Base-by-base conservation (phyloP, 2,797 vertebrate species). In the Danio kyathit region DNA sequence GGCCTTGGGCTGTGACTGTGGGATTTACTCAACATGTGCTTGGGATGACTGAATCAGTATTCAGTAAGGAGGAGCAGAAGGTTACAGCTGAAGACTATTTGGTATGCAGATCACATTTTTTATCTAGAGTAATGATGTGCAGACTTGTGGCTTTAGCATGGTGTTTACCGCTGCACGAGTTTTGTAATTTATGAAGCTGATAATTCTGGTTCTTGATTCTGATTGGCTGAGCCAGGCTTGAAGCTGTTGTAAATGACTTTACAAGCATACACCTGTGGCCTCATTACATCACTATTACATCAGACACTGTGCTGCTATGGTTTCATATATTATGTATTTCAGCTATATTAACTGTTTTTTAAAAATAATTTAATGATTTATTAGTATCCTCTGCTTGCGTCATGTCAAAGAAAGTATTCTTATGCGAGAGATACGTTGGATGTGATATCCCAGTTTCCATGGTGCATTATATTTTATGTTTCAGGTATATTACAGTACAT, bases 1-100 rank as follows among this genome's bases (percentile, higher is more conserved):
- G 87, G 90, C 90, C 91, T 92, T 92, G 90, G 5, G 1, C 85
- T 40, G 80, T 61, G 85, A 87, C 88, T 85, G 87, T 88, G 88
- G 91, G 72, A 91, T 91, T 92, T 92, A 90, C 86, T 90, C 86
- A 78, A 88, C 61, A 70, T 80, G 89, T 76, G 79, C 84, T 83
- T 72, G 82, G 79, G 69, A 90, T 85, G 83, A 90, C 83, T 87
- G 59, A 86, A 93, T 92, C 88, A 88, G 89, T 91, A 92, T 92
- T 92, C 90, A 85, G 86, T 87, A 85, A 83, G 79, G 54, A 40
- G 72, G 72, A 69, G 87, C 86, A 82, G 51, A 38, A 86, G 87
- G 88, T 74, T 63, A 79, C 21, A 19, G 41, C 41, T n/a, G 49
- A 59, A 71, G 64, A 19, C 43, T 41, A 43, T 65, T 80, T 66